phyloP scores from a whole-genome alignment of 2,113 vertebrate genomes.

The Calypte anna region DNA sequence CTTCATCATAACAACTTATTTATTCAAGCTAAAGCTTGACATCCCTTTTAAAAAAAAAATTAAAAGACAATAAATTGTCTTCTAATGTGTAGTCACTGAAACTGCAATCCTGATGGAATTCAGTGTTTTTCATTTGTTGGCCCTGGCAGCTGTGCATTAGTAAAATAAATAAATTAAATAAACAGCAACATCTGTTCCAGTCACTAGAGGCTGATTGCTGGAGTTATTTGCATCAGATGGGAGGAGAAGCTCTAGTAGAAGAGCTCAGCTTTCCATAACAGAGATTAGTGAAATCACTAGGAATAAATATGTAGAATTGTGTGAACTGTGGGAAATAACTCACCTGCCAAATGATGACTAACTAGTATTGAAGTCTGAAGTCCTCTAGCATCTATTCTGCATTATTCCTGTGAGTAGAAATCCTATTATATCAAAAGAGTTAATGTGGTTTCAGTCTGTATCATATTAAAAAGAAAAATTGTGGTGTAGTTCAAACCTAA shows the following conservation, averaged over 20 bases:
- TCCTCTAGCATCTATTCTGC: conserved; percentile 8
- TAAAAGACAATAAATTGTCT: neutral
- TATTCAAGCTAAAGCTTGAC: neutral
- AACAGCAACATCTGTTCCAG: conserved; percentile 58
- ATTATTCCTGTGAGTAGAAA: neutral
- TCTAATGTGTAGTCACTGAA: neutral
- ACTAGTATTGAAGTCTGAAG: conserved; percentile 7
- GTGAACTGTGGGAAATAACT: conserved; percentile 2
- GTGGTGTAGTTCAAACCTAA: neutral
- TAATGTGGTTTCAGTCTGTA: neutral
- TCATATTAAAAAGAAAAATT: neutral
- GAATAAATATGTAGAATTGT: conserved; percentile 35
- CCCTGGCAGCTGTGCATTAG: conserved; percentile 39
- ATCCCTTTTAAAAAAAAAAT: neutral
- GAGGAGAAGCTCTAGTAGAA: neutral
- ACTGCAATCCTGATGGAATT: conserved; percentile 14
- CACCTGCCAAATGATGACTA: conserved; percentile 25
- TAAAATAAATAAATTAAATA: conserved; percentile 68
- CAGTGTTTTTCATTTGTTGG: neutral
- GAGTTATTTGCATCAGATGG: neutral
- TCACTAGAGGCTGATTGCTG: conserved; percentile 40
- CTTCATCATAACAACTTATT: neutral
- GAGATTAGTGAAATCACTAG: conserved; percentile 44
- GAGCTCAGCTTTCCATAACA: neutral
- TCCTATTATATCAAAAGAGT: neutral